phyloP scores from a whole-genome alignment of 2,888 invertebrate genomes.

The Platycnemis pennipes region DNA sequence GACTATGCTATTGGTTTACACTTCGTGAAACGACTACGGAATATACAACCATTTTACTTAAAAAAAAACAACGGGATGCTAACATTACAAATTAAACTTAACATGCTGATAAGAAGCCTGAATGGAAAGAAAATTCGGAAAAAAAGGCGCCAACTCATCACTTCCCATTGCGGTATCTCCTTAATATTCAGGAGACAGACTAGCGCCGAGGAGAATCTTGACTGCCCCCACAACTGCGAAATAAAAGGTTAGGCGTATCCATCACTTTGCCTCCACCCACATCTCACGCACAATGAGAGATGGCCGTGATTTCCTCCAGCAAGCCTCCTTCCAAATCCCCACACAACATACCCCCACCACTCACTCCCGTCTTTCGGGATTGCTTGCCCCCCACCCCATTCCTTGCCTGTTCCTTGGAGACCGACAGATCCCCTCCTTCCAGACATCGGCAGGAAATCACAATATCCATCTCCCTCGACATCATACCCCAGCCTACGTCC shows the following conservation, averaged over 20 bases:
- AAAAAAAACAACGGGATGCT: too few species aligned
- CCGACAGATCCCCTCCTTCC: not conserved
- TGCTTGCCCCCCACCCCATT: not conserved
- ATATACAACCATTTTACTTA: too few species aligned
- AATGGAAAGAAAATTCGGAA: not conserved
- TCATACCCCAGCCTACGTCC: too few species aligned
- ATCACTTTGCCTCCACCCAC: not conserved
- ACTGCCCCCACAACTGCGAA: not conserved
- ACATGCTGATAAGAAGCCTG: not conserved
- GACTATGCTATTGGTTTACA: too few species aligned
- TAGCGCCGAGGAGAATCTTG: constrained; percentile 16
- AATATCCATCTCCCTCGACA: constrained; percentile 39
- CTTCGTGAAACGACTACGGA: too few species aligned
- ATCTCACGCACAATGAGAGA: constrained; percentile 25
- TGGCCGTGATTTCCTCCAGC: constrained; percentile 23
- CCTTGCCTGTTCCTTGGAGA: not conserved
- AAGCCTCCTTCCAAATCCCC: not conserved
- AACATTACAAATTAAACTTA: too few species aligned
- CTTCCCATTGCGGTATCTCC: not conserved
- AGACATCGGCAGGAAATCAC: constrained; percentile 54
- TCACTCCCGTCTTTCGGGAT: not conserved
- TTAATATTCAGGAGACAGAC: constrained; percentile 25
- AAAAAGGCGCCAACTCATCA: constrained; percentile 29
- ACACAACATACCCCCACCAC: not conserved
- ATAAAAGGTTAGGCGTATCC: not conserved